Evolutionary conservation across 2,113 vertebrate genomes (phyloP).

Genomic region (Nibea coibor): DNA sequence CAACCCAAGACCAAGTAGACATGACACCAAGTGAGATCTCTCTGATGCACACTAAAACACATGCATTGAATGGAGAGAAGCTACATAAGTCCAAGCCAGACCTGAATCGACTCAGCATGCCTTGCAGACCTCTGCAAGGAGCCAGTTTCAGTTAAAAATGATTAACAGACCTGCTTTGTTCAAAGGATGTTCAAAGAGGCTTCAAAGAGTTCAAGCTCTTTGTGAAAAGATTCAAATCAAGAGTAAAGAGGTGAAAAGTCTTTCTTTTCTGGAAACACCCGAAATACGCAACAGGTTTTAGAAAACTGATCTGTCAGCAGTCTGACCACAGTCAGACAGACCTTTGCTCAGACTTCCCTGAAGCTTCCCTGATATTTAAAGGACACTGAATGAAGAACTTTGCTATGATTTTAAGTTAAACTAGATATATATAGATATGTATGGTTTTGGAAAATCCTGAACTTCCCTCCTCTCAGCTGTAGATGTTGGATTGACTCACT

Average conservation of each 20-base stretch:
- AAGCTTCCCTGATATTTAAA: slow-evolving; percentile 19
- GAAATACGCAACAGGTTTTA: neutral
- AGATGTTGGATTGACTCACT: slow-evolving; percentile 49
- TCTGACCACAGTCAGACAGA: slow-evolving; percentile 41
- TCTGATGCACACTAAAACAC: too few relatives aligned
- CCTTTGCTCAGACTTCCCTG: slow-evolving; percentile 6
- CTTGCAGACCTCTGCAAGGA: too few relatives aligned
- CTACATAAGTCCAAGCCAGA: too few relatives aligned
- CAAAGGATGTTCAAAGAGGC: neutral
- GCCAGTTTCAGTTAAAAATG: neutral
- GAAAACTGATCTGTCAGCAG: slow-evolving; percentile 38
- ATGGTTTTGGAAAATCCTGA: slow-evolving; percentile 10
- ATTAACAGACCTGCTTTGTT: neutral
- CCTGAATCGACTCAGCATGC: too few relatives aligned
- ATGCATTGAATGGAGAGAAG: too few relatives aligned
- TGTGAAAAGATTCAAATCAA: too few relatives aligned
- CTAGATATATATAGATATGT: too few relatives aligned
- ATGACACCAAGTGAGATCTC: too few relatives aligned
- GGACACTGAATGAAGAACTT: slow-evolving; percentile 35
- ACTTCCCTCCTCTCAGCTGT: slow-evolving; percentile 33
- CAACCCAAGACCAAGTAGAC: too few relatives aligned
- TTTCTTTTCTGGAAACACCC: slow-evolving; percentile 23
- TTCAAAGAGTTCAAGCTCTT: neutral
- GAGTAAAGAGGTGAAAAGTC: neutral
- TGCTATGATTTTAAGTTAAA: neutral